Percentiles rank a stretch among this genome's conserved stretches.
These are phyloP conservation scores for Pseudopipra pipra DNA, from an alignment of 2,113 vertebrate species.

Conservation along the genomic window DNA sequence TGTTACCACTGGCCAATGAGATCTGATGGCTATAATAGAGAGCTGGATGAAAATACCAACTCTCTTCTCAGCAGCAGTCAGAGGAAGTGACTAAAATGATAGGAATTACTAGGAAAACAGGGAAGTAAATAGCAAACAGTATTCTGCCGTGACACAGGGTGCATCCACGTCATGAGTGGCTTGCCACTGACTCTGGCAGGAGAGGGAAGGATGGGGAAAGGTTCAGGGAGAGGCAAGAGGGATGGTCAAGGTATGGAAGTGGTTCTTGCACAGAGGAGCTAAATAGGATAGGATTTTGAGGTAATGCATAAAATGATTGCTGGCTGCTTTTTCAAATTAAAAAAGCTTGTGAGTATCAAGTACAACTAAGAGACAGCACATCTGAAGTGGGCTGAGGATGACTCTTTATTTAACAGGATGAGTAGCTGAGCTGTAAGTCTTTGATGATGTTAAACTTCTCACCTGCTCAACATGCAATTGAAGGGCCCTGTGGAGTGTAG, in stretches of 20 bases:
- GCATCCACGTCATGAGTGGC: fast-evolving
- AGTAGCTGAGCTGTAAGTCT: background rate
- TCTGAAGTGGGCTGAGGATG: background rate
- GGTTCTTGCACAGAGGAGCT: background rate
- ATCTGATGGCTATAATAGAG: background rate
- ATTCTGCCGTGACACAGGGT: fast-evolving
- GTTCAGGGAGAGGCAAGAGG: background rate
- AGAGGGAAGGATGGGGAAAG: background rate
- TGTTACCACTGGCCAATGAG: background rate
- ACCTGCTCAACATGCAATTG: background rate
- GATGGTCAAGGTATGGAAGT: background rate
- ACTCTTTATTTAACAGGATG: background rate
- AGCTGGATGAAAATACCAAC: background rate
- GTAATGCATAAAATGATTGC: background rate
- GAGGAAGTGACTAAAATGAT: background rate
- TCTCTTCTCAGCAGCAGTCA: background rate
- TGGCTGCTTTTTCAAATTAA: background rate
- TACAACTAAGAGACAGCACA: background rate
- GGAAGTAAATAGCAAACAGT: background rate
- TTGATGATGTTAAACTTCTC: background rate
- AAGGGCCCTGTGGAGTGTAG: background rate
- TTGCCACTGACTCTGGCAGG: background rate
- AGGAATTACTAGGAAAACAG: background rate
- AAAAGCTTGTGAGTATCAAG: background rate
- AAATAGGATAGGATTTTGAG: background rate